phyloP scores from a whole-genome alignment of 2,888 invertebrate species.

The Epinotia demarniana region DNA sequence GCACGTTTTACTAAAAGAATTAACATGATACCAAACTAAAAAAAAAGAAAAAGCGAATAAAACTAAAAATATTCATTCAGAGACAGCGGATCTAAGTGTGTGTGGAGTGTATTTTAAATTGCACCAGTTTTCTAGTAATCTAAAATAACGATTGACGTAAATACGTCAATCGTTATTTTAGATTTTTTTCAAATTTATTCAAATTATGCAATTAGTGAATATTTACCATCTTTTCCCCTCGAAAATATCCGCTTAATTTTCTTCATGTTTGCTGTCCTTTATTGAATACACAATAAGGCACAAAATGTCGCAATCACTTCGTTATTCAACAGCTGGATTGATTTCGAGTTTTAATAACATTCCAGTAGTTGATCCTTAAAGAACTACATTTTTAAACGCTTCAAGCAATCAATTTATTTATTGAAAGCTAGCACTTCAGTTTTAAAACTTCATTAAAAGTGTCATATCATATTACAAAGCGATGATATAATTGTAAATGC shows the following conservation, averaged over 20 bases:
- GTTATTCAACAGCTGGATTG: background rate
- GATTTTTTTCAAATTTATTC: too few relatives aligned
- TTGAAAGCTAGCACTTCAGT: background rate
- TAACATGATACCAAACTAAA: too few relatives aligned
- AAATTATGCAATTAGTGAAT: slow-evolving; percentile 28
- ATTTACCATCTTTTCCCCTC: slow-evolving; percentile 71
- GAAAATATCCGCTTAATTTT: slow-evolving; percentile 75
- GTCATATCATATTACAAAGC: too few relatives aligned
- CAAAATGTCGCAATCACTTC: slow-evolving; percentile 29
- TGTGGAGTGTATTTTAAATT: too few relatives aligned
- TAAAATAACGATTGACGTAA: background rate
- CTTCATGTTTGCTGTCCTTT: slow-evolving; percentile 64
- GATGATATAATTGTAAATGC: background rate
- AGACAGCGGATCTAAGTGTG: too few relatives aligned
- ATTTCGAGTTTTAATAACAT: background rate
- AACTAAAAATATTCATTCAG: too few relatives aligned
- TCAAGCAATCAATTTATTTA: background rate
- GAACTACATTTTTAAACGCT: background rate
- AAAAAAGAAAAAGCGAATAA: too few relatives aligned
- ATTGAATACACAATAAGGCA: slow-evolving; percentile 46
- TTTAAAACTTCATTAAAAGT: too few relatives aligned
- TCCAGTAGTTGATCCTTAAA: background rate
- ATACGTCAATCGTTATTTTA: too few relatives aligned
- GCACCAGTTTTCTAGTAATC: background rate
- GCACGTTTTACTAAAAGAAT: too few relatives aligned